Percentiles rank a stretch among this genome's conserved stretches.
These are phyloP conservation scores for Trichacis sp. DNA, from an alignment of 2,888 invertebrate genomes.

Conservation along the genomic window DNA sequence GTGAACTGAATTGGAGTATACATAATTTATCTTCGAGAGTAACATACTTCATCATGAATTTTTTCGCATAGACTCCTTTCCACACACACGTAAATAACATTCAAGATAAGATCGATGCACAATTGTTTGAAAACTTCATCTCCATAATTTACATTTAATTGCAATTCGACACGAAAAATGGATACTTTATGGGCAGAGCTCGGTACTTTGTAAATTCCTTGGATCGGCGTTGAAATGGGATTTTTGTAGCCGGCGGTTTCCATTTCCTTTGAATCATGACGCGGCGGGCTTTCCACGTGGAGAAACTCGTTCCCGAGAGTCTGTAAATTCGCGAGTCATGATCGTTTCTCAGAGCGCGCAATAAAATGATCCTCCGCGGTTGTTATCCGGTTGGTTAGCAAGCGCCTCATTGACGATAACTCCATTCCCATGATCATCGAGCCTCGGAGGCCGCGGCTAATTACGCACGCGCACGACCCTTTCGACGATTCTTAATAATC, in stretches of 20 bases:
- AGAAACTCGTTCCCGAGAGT: not conserved
- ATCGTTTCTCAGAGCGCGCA: constrained; percentile 26
- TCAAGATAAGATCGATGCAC: too few relatives aligned
- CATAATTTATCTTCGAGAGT: too few relatives aligned
- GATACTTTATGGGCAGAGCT: too few relatives aligned
- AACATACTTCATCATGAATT: too few relatives aligned
- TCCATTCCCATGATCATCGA: constrained; percentile 50
- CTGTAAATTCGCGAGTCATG: not conserved
- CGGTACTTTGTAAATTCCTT: not conserved
- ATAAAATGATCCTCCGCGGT: constrained; percentile 51
- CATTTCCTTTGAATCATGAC: not conserved
- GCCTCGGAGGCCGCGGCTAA: constrained; percentile 28
- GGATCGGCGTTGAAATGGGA: not conserved
- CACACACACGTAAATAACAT: too few relatives aligned
- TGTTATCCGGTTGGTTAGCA: constrained; percentile 46
- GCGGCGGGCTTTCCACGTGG: not conserved
- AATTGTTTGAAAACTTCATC: too few relatives aligned
- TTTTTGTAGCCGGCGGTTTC: not conserved
- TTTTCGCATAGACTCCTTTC: too few relatives aligned
- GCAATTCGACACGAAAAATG: not conserved
- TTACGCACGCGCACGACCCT: constrained; percentile 25
- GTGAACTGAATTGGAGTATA: too few relatives aligned
- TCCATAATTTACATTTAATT: constrained; percentile 9
- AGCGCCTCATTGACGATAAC: constrained; percentile 55
- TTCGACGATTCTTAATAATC: constrained; percentile 27